phyloP scores from a whole-genome alignment of 2,797 vertebrate species.

The Myotis pilosus region DNA sequence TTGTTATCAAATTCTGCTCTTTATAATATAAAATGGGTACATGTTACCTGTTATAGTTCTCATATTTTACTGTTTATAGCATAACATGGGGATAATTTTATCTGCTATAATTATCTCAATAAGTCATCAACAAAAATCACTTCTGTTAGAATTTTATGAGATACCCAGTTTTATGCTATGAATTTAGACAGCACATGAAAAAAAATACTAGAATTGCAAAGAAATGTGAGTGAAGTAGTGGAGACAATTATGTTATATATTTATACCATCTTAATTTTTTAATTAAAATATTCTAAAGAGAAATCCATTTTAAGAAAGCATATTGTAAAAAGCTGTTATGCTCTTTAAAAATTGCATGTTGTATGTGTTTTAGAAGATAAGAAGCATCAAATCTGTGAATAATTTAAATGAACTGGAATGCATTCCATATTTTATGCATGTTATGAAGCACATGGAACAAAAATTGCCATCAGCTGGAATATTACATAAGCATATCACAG shows the following conservation, averaged over 20 bases:
- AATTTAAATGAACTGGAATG: neutral
- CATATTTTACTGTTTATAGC: neutral
- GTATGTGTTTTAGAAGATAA: neutral
- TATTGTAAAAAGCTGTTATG: neutral
- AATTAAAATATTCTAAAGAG: neutral
- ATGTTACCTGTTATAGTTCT: neutral
- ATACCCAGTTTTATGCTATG: neutral
- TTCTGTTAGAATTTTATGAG: neutral
- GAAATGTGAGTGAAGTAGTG: neutral
- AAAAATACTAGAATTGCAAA: neutral
- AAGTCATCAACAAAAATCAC: neutral
- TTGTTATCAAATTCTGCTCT: neutral
- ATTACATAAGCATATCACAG: neutral
- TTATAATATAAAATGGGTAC: neutral
- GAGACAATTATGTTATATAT: neutral
- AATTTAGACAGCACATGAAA: neutral
- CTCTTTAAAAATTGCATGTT: neutral
- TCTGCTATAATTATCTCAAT: neutral
- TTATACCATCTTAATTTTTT: neutral
- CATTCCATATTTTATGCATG: neutral
- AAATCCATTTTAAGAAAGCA: neutral
- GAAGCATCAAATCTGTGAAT: neutral
- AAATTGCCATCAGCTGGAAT: neutral
- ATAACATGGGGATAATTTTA: neutral
- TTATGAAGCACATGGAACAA: neutral